Base-by-base conservation (phyloP, 2,797 vertebrate species). In the Eidolon dupreanum region DNA sequence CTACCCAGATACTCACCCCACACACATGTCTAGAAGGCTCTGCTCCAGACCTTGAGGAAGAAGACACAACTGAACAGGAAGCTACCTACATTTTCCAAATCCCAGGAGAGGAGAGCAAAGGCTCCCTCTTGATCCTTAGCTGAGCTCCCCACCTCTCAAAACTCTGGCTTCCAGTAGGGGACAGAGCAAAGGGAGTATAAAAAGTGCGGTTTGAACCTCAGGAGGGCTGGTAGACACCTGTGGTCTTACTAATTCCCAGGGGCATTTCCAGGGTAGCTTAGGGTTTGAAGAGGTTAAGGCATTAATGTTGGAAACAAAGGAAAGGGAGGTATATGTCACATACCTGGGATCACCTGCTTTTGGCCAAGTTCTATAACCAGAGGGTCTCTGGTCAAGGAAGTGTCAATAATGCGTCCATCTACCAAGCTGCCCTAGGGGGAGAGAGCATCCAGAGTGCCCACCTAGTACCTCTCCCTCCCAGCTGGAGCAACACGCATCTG, bases 331-430 rank as follows among this genome's bases (percentile, higher is more conserved):
- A 16, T 16, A 13, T 88, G 24, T 17, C 33, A 26, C 97, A 89
- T 98, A 99, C 99, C 99, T 3, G 99, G 97, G 82, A 99, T 99
- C 74, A 99, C 99, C 8, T 99, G 99, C 97, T 98, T 99, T 98
- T 99, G 99, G 84, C 99, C 99, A 97, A 99, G 98, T 98, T 99
- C 99, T n/a, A 99, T 99, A 84, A 99, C 98, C 84, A 99, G 98
- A n/a, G 99, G 99, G 82, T 99, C 99, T 92, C 99, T 97, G 74
- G 99, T 99, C 71, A 99, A 98, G 0, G 99, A 99, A 26, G 99
- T 99, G 98, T 99, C 99, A 7, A 99, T 99, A 97, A 99, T 98
- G 13, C 99, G 99, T 5, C 99, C 99, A 84, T 99, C 99, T 97
- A 99, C 98, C 94, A 99, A 98, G 97, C 98, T 99, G 93, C 99